phyloP scores from a whole-genome alignment of 2,888 invertebrate genomes.

The Brassicogethes aeneus region DNA sequence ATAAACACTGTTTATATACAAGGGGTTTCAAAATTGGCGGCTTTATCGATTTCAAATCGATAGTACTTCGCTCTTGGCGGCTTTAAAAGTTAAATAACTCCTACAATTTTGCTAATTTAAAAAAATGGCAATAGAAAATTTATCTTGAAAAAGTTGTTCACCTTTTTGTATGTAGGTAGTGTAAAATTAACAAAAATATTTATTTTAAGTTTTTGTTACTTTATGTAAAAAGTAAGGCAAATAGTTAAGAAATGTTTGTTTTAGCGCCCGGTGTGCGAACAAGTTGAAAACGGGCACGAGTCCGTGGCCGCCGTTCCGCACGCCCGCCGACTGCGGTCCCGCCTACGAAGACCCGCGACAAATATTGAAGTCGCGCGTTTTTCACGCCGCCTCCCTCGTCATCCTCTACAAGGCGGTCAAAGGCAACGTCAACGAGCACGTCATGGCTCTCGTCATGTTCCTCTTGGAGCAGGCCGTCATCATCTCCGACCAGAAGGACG shows the following conservation, averaged over 20 bases:
- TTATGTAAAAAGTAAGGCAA: no score
- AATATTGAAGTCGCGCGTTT: constrained; percentile 50
- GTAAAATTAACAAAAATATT: background rate
- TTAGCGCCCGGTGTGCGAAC: constrained; percentile 32
- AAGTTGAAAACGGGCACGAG: constrained; percentile 35
- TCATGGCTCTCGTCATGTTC: constrained; percentile 78
- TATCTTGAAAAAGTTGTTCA: no score
- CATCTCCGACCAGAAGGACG: constrained; percentile 38
- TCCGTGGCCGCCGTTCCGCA: constrained; percentile 73
- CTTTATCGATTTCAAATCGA: no score
- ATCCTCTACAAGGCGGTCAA: constrained; percentile 79
- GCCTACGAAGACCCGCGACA: constrained; percentile 61
- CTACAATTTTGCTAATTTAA: no score
- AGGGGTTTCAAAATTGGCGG: no score
- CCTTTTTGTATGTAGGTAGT: no score
- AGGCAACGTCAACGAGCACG: constrained; percentile 74
- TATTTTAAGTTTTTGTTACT: background rate
- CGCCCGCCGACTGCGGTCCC: constrained; percentile 54
- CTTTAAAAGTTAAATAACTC: no score
- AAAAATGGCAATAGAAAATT: no score
- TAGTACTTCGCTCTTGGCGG: no score
- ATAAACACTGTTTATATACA: no score
- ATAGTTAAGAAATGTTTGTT: no score
- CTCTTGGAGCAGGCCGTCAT: constrained; percentile 75
- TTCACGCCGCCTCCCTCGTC: constrained; percentile 68